Evolutionary conservation across 2,113 vertebrate genomes (phyloP), one percentile per base, ranked within the genome.

Genomic region (Tragulus kanchil): DNA sequence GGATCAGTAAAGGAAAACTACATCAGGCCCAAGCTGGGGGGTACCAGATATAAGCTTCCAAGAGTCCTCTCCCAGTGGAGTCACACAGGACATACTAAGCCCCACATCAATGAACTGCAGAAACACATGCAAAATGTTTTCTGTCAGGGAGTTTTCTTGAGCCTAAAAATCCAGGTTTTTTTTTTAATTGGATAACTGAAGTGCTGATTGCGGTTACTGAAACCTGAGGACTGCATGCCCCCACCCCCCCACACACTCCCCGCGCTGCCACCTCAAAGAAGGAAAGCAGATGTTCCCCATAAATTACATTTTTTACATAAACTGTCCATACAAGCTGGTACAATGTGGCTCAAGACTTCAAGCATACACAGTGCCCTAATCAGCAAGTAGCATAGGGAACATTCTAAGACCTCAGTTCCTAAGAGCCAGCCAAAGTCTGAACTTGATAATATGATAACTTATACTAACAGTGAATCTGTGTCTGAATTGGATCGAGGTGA

Each of bases 261-360:
- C 36, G 36, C 36, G 36, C 36, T 36, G 36, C 36, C 11, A 58
- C 50, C 19, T 12, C 61, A 23, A 15, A 52, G 61, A 78, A 93
- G 50, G 48, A 93, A 97, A 82, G 26, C 71, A 86, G 23, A 10
- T 31, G 50, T 93, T 87, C 45, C 71, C 56, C 78, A 71, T 88
- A 94, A 95, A 83, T 93, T 56, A 94, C 42, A 73, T 61, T 82
- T 92, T 92, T 92, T 94, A 64, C 64, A 54, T 17, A 93, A 61
- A 36, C 11, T 71, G 36, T 71, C 61, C 61, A 81, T 15, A 79
- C 45, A 94, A 31, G 17, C 62, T 93, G 28, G 85, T 95, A 90
- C 28, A 87, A 56, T 36, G 59, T 64, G 25, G 28, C 77, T 92
- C 58, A 77, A 89, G 48, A 59, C 21, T 67, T 92, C 3, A 85